A percentile compares a stretch with the other conserved stretches of the same genome.
Conservation (phyloP, 2,797 vertebrate species). For the Peromyscus aztecus region DNA sequence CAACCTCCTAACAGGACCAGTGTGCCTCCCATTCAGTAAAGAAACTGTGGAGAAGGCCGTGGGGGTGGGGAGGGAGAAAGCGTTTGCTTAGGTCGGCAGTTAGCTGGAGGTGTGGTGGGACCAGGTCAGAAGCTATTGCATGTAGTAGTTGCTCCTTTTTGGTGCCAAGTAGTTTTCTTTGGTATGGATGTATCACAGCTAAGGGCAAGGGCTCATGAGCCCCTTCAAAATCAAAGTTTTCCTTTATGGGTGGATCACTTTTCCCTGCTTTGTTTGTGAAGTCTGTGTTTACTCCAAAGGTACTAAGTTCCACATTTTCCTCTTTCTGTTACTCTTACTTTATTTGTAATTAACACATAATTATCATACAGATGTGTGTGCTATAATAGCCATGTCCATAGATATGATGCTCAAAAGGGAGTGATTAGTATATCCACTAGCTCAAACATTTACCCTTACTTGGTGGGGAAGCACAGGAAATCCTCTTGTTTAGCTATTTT, state of each 20-base stretch:
- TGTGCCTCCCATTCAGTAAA: neutral
- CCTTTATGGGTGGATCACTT: neutral
- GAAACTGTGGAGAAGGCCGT: neutral
- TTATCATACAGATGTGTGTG: neutral
- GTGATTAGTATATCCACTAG: neutral
- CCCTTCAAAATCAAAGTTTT: conserved; percentile 23
- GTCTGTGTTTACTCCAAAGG: conserved; percentile 3
- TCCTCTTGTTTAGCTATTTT: neutral
- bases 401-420: neutral
- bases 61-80: neutral
- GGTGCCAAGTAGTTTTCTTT: too few relatives aligned
- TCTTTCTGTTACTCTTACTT: neutral
- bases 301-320: conserved; percentile 34
- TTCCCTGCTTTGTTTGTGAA: conserved; percentile 58
- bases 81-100: neutral
- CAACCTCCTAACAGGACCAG: neutral
- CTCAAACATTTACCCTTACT: neutral
- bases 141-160: too few relatives aligned
- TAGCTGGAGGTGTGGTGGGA: neutral
- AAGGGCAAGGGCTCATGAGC: neutral
- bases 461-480: neutral
- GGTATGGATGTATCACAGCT: too few relatives aligned
- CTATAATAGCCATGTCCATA: neutral
- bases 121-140: neutral
- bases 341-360: neutral